Evolutionary conservation across 2,888 invertebrate genomes (phyloP), one percentile per base, ranked within the genome.

Genomic region (Parnassius orleans): DNA sequence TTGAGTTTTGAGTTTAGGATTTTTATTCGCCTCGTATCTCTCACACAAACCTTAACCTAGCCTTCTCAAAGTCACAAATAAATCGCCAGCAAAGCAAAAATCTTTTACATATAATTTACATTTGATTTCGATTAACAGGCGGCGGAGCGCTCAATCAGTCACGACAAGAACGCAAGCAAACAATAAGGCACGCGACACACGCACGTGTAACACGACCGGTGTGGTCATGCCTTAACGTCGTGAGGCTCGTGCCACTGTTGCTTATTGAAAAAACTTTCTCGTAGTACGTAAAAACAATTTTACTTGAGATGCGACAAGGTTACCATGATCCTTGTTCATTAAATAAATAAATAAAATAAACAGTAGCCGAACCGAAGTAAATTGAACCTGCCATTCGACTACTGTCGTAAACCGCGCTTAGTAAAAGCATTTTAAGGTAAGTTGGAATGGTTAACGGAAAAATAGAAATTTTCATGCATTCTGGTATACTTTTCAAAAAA

Each of bases 121-220:
- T 73, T 66, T 61, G 61, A 66, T 67, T 68, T 71, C 72, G 70
- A 73, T 76, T 72, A 73, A 68, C 66, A 71, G 67, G 66, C 72
- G 67, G 63, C 65, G 59, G 58, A 55, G 43, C 68, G 66, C 65
- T 55, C 62, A 54, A 65, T 64, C 66, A 68, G 70, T 66, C 68
- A 57, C 67, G 64, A 61, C 65, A 58, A 48, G 61, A 70, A 72
- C 74, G 72, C 76, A 71, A 69, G 66, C 68, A 68, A 55, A 70
- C 74, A 73, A 72, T 78, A 78, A 78, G 78, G 83, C 85, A 84
- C 84, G 84, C 82, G 84, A 82, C 83, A 77, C 73, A 77, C 68
- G 71, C 70, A 63, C 73, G 67, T 63, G 66, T 79, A 76, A 75
- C 78, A 83, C 84, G 85, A 80, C 74, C 65, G 75, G 75, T 79